Conservation (phyloP, 2,113 vertebrate species). For the Cyprinodon variegatus region DNA sequence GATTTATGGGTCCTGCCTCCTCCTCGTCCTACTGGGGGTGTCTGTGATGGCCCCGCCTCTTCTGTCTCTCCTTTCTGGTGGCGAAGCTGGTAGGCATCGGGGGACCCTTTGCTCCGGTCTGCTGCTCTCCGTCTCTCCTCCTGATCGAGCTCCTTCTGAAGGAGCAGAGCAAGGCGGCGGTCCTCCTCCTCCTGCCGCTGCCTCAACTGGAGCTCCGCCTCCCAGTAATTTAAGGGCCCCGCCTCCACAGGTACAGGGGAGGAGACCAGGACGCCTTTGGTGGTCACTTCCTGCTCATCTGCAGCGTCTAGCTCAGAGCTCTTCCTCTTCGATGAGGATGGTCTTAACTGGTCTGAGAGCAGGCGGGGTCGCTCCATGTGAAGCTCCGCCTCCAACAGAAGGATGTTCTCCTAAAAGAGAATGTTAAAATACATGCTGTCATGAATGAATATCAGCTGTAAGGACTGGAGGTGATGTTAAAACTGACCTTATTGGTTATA, state of each 20-base stretch:
- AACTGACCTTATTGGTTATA: conserved; percentile 65
- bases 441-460: too few species aligned
- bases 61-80: background rate
- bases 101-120: conserved; percentile 86
- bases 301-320: conserved; percentile 3
- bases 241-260: background rate
- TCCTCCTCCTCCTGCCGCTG: conserved; percentile 89
- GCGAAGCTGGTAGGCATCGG: conserved; percentile 84
- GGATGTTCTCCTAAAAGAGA: conserved; percentile 73
- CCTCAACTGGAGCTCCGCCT: conserved; percentile 78
- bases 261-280: conserved; percentile 19
- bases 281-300: background rate
- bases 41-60: background rate
- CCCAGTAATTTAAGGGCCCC: conserved; percentile 18
- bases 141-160: conserved; percentile 85
- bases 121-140: conserved; percentile 71
- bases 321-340: conserved; percentile 60
- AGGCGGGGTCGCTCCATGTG: background rate
- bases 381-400: conserved; percentile 22
- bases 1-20: background rate
- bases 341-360: background rate
- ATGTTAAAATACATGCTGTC: background rate
- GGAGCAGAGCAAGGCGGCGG: conserved; percentile 82
- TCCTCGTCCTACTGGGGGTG: background rate
- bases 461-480: background rate